phyloP scores from a whole-genome alignment of 2,113 vertebrate species.

The Neogale vison region DNA sequence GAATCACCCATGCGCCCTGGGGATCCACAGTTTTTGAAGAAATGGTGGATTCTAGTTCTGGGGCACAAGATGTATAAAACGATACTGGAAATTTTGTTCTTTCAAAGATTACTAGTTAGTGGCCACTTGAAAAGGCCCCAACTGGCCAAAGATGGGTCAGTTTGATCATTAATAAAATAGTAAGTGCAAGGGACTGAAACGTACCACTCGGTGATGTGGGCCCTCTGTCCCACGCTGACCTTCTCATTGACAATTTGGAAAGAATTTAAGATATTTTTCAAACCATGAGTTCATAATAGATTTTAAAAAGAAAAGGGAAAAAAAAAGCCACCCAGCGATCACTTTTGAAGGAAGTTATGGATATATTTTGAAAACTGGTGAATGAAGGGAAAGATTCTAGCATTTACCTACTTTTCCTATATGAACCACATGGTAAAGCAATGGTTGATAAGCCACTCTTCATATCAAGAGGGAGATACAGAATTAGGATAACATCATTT shows the following conservation, averaged over 20 bases:
- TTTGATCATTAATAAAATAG: neutral
- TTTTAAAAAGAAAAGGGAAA: neutral
- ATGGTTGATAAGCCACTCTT: neutral
- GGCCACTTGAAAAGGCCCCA: neutral
- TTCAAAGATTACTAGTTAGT: neutral
- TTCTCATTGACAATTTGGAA: neutral
- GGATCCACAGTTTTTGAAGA: neutral
- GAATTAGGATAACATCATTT: neutral
- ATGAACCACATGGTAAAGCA: neutral
- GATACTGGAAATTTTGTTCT: neutral
- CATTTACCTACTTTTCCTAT: neutral
- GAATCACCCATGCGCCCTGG: neutral
- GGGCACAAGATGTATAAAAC: neutral
- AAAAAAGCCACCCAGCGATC: neutral
- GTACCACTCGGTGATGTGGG: neutral
- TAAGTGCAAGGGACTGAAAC: neutral
- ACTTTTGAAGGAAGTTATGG: neutral
- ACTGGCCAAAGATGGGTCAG: neutral
- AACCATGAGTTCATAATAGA: neutral
- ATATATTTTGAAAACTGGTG: neutral
- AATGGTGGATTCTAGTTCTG: neutral
- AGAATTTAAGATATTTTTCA: neutral
- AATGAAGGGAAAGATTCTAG: neutral
- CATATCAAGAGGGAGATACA: neutral
- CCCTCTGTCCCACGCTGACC: neutral